phyloP scores from a whole-genome alignment of 2,888 invertebrate genomes.

The Chymomyza amoena region DNA sequence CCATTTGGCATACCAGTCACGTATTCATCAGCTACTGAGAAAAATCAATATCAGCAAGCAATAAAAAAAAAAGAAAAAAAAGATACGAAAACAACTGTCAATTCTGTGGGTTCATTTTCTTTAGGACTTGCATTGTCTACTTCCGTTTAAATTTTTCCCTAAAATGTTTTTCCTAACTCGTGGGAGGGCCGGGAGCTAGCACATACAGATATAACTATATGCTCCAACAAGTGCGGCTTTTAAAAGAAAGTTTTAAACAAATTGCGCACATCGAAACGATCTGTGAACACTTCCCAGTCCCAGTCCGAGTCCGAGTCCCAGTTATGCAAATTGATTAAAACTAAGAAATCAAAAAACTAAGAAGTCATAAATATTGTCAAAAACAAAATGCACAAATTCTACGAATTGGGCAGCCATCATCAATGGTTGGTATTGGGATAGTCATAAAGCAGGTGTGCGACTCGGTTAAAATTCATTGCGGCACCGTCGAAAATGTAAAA shows the following conservation, averaged over 20 bases:
- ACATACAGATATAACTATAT: too few species aligned
- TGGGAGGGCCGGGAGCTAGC: background rate
- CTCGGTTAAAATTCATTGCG: conserved; percentile 59
- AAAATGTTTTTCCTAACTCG: conserved; percentile 17
- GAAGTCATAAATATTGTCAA: conserved; percentile 65
- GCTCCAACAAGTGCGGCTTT: conserved; percentile 35
- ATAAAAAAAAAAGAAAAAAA: conserved; percentile 49
- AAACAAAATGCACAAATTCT: conserved; percentile 48
- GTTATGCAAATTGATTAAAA: conserved; percentile 74
- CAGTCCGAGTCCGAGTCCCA: conserved; percentile 72
- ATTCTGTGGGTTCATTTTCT: conserved; percentile 27
- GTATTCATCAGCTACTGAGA: conserved; percentile 67
- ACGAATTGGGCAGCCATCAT: conserved; percentile 46
- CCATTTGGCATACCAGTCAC: conserved; percentile 62
- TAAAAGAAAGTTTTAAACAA: conserved; percentile 33
- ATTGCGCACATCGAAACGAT: conserved; percentile 60
- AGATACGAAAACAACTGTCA: conserved; percentile 17
- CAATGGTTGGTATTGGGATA: conserved; percentile 7
- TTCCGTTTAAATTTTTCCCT: conserved; percentile 58
- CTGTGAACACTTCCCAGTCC: conserved; percentile 55
- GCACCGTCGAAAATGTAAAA: conserved; percentile 62
- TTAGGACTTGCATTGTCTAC: conserved; percentile 24
- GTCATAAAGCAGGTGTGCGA: conserved; percentile 44
- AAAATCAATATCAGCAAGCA: conserved; percentile 76
- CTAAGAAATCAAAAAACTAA: conserved; percentile 27